phyloP scores from a whole-genome alignment of 2,888 invertebrate genomes.

The Coelinius sp. region DNA sequence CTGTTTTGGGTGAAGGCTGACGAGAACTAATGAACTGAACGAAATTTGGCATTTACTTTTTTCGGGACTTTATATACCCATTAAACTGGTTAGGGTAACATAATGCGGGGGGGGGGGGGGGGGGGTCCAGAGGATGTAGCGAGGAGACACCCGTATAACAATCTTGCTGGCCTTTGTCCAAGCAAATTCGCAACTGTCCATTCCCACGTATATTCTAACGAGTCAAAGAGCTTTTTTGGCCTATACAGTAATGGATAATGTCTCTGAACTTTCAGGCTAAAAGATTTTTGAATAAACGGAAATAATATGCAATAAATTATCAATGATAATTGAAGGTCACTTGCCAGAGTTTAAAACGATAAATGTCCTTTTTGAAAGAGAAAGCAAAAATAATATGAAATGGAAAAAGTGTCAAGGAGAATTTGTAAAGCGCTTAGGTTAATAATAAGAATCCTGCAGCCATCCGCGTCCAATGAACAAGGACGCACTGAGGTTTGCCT shows the following conservation, averaged over 20 bases:
- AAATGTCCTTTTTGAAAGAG: not conserved
- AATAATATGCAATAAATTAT: not conserved
- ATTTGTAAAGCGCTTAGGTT: constrained; percentile 50
- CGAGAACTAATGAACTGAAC: not conserved
- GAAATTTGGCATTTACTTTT: constrained; percentile 6
- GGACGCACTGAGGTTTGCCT: not conserved
- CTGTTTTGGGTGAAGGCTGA: constrained; percentile 1
- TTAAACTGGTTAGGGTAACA: constrained; percentile 54
- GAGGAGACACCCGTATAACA: constrained; percentile 8
- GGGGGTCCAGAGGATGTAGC: constrained; percentile 34
- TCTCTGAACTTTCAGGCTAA: constrained; percentile 10
- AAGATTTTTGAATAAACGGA: not conserved
- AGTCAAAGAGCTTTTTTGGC: too few relatives aligned
- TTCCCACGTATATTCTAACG: constrained; percentile 45
- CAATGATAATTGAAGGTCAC: not conserved
- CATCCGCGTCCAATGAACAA: not conserved
- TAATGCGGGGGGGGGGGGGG: constrained; percentile 45
- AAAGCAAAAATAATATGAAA: not conserved
- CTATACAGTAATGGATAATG: not conserved
- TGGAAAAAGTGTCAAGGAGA: not conserved
- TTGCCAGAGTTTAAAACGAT: not conserved
- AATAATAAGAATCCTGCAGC: constrained; percentile 42
- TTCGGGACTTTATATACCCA: constrained; percentile 44
- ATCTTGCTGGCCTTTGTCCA: constrained; percentile 44
- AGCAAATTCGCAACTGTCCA: constrained; percentile 46